Conservation (phyloP, 2,113 vertebrate genomes). For the Phaetusa simplex region DNA sequence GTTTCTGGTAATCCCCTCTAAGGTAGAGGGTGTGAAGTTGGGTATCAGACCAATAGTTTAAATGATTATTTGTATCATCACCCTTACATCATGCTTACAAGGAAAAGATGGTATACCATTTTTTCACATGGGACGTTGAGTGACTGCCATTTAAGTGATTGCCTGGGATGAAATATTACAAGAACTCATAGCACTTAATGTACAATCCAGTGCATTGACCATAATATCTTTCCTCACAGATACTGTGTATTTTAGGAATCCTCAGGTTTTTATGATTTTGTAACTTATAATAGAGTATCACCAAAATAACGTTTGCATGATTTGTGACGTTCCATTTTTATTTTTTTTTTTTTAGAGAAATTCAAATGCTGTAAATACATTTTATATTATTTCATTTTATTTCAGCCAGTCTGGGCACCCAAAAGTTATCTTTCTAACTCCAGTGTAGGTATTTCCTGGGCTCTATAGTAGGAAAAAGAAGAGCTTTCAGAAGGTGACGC, state of each 20-base stretch:
- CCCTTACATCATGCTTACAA: background rate
- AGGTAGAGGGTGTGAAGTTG: background rate
- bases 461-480: background rate
- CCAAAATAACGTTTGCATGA: background rate
- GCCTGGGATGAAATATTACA: background rate
- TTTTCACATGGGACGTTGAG: background rate
- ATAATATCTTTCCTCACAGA: background rate
- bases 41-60: background rate
- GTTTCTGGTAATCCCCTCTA: background rate
- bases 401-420: background rate
- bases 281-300: background rate
- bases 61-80: background rate
- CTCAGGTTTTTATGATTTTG: background rate
- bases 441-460: background rate
- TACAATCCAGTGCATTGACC: background rate
- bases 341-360: background rate
- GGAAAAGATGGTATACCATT: background rate
- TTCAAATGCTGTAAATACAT: background rate
- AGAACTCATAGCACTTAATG: background rate
- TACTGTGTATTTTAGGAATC: background rate
- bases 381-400: background rate
- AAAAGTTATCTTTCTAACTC: background rate
- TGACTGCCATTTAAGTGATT: background rate
- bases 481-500: background rate
- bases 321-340: background rate